phyloP scores from a whole-genome alignment of 2,888 invertebrate genomes.

The Noctua comes region DNA sequence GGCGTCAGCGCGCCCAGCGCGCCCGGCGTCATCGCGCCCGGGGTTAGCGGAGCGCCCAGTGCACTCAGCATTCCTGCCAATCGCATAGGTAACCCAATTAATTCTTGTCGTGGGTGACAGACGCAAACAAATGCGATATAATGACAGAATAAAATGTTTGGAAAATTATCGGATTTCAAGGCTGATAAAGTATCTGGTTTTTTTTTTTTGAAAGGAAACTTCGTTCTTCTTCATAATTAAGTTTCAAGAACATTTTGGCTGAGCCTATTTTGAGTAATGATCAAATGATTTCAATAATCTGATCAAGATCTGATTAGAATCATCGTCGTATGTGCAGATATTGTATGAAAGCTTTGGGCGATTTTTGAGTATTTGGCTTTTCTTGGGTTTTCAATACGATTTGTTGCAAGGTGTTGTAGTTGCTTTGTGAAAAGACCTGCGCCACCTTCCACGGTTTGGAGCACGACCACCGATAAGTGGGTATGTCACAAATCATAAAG shows the following conservation, averaged over 20 bases:
- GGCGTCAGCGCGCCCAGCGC: conserved; percentile 74
- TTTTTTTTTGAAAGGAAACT: not conserved
- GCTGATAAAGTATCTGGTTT: not conserved
- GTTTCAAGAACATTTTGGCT: not conserved
- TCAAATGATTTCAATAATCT: not conserved
- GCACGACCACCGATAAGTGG: not conserved
- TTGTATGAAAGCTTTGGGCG: not conserved
- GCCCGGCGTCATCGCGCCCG: conserved; percentile 78
- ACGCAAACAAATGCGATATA: not conserved
- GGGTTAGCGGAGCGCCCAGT: conserved; percentile 78
- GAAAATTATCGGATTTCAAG: not conserved
- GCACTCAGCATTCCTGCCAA: conserved; percentile 74
- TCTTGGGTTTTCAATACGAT: not conserved
- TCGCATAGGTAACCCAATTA: not conserved
- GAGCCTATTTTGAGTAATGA: not conserved
- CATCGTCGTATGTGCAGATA: not conserved
- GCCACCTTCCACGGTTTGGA: not conserved
- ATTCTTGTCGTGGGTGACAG: not conserved
- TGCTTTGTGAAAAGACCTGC: not conserved
- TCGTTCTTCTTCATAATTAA: not conserved
- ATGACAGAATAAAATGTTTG: not conserved
- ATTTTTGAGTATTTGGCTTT: not conserved
- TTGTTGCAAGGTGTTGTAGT: not conserved
- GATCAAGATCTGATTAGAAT: not conserved
- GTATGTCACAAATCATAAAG: not conserved